Base-by-base conservation (phyloP, 2,797 vertebrate species). In the Etheostoma perlongum region DNA sequence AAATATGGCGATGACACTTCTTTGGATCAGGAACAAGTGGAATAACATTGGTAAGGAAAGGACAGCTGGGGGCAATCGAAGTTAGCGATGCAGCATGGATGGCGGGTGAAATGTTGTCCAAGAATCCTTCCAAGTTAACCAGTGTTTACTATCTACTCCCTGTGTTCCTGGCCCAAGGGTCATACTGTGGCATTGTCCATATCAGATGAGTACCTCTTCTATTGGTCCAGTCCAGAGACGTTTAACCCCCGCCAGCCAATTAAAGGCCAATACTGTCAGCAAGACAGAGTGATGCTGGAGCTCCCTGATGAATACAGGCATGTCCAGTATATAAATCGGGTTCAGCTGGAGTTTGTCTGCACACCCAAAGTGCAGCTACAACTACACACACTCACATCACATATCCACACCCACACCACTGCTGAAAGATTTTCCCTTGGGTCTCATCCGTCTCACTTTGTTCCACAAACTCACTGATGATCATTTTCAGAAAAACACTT, bases 361-460 rank as follows among this genome's bases (percentile, higher is more conserved):
- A 68, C 60, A 74, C 74, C 72, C 74, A 48, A 58, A 68, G 75
- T 59, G 59, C 74, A 58, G 57, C 64, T 53, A 76, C 49, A 58
- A 53, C 51, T 46, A 48, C 52, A 42, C 40, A 73, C 61, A 54
- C 76, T 64, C 69, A 21, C 76, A 44, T 36, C 36, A 12, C 36
- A 57, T 66, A 55, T 57, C 42, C 58, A 60, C 67, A 64, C 42
- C 57, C 40, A 84, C 52, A 78, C 61, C 57, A 44, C 25, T 18
- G 76, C 78, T 89, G 79, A 93, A 91, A 85, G 82, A 85, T 78
- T 82, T 78, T 78, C 93, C 88, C 90, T 25, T 16, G 91, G 82
- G 92, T 83, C 89, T 87, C 91, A 90, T 95, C 82, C 57, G 76
- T 94, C 91, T 94, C 92, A 94, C 93, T 94, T 92, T 86, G 90